Percentiles rank a stretch among this genome's conserved stretches.
Conservation (phyloP, 2,888 invertebrate genomes). For the Agonopterix arenella region DNA sequence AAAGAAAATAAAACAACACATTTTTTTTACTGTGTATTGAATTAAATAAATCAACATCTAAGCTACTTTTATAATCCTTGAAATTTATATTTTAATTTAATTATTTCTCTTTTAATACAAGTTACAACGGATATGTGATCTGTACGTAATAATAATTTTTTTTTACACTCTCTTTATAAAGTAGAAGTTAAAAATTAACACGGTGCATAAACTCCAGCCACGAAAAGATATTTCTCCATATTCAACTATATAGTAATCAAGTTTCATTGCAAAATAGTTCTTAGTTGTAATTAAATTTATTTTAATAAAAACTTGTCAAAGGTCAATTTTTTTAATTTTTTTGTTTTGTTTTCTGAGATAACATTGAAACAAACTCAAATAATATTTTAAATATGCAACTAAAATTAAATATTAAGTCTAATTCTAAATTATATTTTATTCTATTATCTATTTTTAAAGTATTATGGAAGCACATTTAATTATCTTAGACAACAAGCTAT, state of each 20-base stretch:
- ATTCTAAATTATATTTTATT: neutral
- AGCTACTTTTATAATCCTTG: constrained; percentile 3
- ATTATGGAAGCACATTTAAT: constrained; percentile 24
- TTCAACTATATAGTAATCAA: neutral
- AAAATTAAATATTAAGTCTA: neutral
- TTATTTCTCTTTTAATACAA: no score
- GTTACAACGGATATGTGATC: constrained; percentile 1
- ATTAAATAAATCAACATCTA: constrained; percentile 14
- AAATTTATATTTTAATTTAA: neutral
- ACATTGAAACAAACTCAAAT: no score
- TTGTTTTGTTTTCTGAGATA: no score
- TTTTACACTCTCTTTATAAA: neutral
- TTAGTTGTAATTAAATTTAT: no score
- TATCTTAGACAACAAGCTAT: neutral
- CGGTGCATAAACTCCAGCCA: no score
- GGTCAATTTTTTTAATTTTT: no score
- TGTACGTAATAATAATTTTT: neutral
- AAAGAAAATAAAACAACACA: constrained; percentile 6
- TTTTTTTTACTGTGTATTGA: constrained; percentile 16
- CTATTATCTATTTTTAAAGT: constrained; percentile 6
- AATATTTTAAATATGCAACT: constrained; percentile 1
- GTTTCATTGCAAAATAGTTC: no score
- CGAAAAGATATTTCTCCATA: neutral
- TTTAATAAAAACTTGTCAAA: no score
- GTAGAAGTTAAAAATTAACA: neutral